These are phyloP conservation scores for Oreohelix idahoensis DNA, from an alignment of 1,140 invertebrate species.

Conservation along the genomic window DNA sequence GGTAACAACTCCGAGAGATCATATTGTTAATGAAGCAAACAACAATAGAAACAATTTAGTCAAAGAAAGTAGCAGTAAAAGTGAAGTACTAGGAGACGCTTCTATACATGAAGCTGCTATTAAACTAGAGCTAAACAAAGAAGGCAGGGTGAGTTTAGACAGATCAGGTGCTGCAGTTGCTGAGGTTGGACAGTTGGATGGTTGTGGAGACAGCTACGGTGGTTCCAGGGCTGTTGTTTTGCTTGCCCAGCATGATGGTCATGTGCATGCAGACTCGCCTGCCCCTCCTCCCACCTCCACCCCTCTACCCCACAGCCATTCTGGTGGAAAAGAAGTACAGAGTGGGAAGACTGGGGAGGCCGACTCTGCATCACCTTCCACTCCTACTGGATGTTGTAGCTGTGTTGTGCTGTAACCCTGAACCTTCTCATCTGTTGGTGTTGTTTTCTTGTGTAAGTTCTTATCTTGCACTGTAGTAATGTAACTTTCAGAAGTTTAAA, in stretches of 20 bases:
- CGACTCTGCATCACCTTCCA: background rate
- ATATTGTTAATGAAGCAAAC: background rate
- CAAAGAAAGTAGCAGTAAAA: background rate
- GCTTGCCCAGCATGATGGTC: conserved; percentile 31
- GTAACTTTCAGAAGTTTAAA: too few species aligned
- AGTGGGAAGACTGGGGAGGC: conserved; percentile 10
- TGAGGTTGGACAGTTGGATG: background rate
- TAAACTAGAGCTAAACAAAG: background rate
- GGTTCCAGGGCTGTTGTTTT: background rate
- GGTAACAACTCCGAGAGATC: background rate
- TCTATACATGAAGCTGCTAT: background rate
- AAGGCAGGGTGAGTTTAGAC: background rate
- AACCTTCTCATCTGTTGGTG: conserved; percentile 28
- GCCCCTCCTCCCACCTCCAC: background rate
- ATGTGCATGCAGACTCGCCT: conserved; percentile 44
- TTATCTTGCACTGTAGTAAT: background rate
- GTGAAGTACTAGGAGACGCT: background rate
- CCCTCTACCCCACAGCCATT: background rate
- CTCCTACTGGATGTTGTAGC: conserved; percentile 40
- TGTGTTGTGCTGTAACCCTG: conserved; percentile 59
- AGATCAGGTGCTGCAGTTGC: background rate
- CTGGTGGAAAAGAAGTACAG: conserved; percentile 16
- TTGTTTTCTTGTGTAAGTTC: conserved; percentile 14
- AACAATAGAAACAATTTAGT: background rate
- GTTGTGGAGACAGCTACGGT: conserved; percentile 18